Evolutionary conservation across 2,797 vertebrate species (phyloP), one percentile per base, ranked within the genome.

Genomic region (Kryptolebias ocellatus): DNA sequence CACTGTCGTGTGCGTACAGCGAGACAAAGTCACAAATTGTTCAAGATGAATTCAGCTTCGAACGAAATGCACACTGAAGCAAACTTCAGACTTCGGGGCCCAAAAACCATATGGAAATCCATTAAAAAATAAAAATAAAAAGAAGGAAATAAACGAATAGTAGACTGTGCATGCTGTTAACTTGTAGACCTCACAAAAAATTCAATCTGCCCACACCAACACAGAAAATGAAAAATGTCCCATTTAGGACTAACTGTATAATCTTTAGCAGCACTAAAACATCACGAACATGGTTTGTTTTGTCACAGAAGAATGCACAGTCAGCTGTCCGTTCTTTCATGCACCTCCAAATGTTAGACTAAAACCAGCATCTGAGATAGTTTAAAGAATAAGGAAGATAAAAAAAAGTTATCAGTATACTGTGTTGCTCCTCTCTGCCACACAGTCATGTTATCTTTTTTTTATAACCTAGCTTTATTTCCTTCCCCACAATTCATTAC

Each of bases 201-300:
- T n/a, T 53, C 18, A 31, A 72, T 51, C 10, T 64, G n/a, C 12
- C 44, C 24, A n/a, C 15, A 58, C 15, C 20, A 53, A 62, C 4
- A 55, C 2, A 50, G 42, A 72, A 67, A 81, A 50, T 55, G 12
- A 57, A 73, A 60, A 70, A 46, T 2, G 1, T 34, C 34, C 17
- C 51, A 28, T 60, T 60, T 70, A 44, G 60, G 29, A 55, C 4
- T 4, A 49, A 63, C 20, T 5, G 24, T n/a, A 34, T 46, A 55
- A 52, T 49, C 17, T 62, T 59, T 70, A 20, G 29, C 20, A 37
- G 20, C 54, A 47, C 46, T 8, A 47, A 55, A 27, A 47, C 31
- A 62, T n/a, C n/a, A 49, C 54, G 24, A 4, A 31, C 5, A 5
- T 29, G 7, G 29, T 49, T 60, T 0, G 4, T 37, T 44, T 54